Conservation (phyloP, 2,888 invertebrate species). For the Cecidostiba fungosa region DNA sequence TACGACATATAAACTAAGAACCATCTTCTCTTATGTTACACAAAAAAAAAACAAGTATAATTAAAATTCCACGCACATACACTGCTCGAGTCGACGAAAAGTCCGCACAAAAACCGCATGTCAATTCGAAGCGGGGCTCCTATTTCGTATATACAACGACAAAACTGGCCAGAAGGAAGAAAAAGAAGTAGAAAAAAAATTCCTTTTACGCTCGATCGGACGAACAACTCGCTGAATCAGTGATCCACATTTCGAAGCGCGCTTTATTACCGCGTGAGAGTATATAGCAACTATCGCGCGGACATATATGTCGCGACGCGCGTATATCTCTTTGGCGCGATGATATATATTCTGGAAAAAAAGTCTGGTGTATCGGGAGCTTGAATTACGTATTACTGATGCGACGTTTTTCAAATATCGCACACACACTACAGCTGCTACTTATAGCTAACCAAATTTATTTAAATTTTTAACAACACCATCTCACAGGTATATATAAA, state of each 20-base stretch:
- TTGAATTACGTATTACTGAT: background rate
- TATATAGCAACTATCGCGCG: background rate
- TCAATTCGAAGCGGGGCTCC: slow-evolving; percentile 40
- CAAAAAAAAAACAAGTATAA: background rate
- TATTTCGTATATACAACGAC: slow-evolving; percentile 27
- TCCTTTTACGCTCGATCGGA: slow-evolving; percentile 44
- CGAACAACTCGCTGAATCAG: slow-evolving; percentile 51
- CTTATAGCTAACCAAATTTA: no score
- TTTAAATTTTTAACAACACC: no score
- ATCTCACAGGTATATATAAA: no score
- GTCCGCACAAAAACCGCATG: slow-evolving; percentile 27
- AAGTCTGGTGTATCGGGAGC: background rate
- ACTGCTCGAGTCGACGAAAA: background rate
- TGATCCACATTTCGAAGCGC: slow-evolving; percentile 53
- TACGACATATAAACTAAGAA: no score
- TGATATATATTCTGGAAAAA: background rate
- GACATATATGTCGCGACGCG: background rate
- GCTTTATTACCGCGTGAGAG: slow-evolving; percentile 22
- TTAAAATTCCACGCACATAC: slow-evolving; percentile 31
- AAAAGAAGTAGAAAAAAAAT: slow-evolving; percentile 4
- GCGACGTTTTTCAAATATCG: no score
- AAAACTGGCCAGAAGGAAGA: background rate
- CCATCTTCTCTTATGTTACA: no score
- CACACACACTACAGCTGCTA: no score
- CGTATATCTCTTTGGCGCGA: background rate